Evolutionary conservation across 64 coral and sea anemone genomes (phyloP), one percentile per base, ranked within the genome.

Genomic region (Pocillopora damicornis): DNA sequence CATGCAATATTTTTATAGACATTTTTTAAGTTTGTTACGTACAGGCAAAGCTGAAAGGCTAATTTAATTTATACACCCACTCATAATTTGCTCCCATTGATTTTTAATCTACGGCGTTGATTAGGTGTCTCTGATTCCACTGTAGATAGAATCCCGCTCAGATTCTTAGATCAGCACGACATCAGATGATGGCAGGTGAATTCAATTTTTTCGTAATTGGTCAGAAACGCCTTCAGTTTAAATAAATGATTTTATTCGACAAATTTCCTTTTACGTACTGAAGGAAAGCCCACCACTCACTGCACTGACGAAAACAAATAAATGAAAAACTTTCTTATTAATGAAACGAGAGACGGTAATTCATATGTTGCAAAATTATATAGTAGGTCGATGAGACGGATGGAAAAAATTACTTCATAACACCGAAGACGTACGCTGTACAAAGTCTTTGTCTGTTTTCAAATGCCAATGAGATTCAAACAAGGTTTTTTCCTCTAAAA

Each of bases 51-150:
- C 42, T 51, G 42, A 51, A 51, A 51, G 42, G 42, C 42, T 67
- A 9, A 68, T 71, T 23, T 71, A 11, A n/a, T 71, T 71, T 71
- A 22, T 25, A 71, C 20, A 25, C 18, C 10, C 67, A 71, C 67
- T 11, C 20, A 5, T 71, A 71, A 71, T 71, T 71, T 71, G 67
- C n/a, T 23, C 3, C 20, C n/a, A 71, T 71, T 71, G 67, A 71
- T 80, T 56, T 56, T 25, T 62, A 61, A 60, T 80, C 59, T 34
- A 34, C 61, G 25, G 58, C 13, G 57, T 80, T 80, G 78, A 80
- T 80, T 80, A 62, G 59, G 6, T 15, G 18, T 80, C 60, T 58
- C 61, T 80, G 59, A 80, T 76, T 30, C 38, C 15, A 15, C 74
- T 37, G 12, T 36, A 15, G 11, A 8, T 7, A 25, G 25, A 63